Percentiles rank a stretch among this genome's conserved stretches.
phyloP scores from a whole-genome alignment of 2,888 invertebrate genomes.

The Cephalotes varians region DNA sequence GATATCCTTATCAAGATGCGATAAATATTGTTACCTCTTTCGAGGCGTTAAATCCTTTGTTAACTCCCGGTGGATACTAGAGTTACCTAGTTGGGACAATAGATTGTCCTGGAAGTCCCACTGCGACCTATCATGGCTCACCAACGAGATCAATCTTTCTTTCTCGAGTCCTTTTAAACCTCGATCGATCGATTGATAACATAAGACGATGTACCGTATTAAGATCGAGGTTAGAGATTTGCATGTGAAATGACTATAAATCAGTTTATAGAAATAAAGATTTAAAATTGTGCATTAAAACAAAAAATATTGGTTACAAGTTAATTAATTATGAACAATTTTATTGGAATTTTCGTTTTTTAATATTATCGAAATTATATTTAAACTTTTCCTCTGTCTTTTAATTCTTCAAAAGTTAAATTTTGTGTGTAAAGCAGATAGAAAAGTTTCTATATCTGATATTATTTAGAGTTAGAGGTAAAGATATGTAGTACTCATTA shows the following conservation, averaged over 20 bases:
- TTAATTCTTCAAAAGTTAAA: neutral
- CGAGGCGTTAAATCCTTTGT: slow-evolving; percentile 60
- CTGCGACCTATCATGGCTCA: slow-evolving; percentile 56
- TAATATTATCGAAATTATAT: neutral
- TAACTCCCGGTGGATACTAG: slow-evolving; percentile 55
- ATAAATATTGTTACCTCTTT: slow-evolving; percentile 71
- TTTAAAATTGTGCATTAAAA: neutral
- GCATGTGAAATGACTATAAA: neutral
- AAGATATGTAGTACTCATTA: neutral
- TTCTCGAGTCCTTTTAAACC: slow-evolving; percentile 39
- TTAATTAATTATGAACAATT: neutral
- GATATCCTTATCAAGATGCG: slow-evolving; percentile 62
- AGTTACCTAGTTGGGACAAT: slow-evolving; percentile 51
- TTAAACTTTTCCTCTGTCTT: neutral
- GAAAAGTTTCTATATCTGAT: neutral
- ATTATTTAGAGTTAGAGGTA: slow-evolving; percentile 13
- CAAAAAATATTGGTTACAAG: neutral
- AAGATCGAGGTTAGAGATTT: slow-evolving; percentile 7
- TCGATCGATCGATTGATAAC: slow-evolving; percentile 42
- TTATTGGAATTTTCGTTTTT: neutral
- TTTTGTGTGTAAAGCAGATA: neutral
- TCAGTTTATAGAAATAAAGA: neutral
- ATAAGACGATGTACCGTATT: slow-evolving; percentile 5
- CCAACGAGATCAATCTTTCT: slow-evolving; percentile 47
- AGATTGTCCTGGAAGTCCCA: slow-evolving; percentile 60